Conservation (phyloP, 2,797 vertebrate genomes). For the Enteromius fasciolatus region DNA sequence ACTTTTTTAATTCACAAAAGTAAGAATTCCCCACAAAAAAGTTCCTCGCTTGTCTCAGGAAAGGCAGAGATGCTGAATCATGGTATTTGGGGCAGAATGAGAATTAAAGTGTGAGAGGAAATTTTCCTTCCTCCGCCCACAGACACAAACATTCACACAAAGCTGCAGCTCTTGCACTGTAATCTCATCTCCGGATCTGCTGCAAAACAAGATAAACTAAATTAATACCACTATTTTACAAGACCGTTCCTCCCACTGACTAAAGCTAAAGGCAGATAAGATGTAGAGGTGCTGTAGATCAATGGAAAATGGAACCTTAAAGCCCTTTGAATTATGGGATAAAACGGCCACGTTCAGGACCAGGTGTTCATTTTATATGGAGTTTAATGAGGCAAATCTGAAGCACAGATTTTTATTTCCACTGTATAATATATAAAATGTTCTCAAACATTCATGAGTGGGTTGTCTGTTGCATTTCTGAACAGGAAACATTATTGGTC, state of each 20-base stretch:
- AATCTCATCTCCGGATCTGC: conserved; percentile 52
- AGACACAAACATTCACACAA: conserved; percentile 26
- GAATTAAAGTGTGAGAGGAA: conserved; percentile 56
- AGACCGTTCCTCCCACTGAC: conserved; percentile 39
- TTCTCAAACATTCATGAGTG: background rate
- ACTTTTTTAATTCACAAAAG: background rate
- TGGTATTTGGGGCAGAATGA: conserved; percentile 59
- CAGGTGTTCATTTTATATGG: conserved; percentile 20
- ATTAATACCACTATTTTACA: conserved; percentile 47
- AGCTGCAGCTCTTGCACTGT: conserved; percentile 28
- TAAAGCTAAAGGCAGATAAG: conserved; percentile 24
- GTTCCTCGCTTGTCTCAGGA: conserved; percentile 5
- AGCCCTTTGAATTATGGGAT: conserved; percentile 28
- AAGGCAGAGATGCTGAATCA: conserved; percentile 24
- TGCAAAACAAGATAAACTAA: conserved; percentile 59
- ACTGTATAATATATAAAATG: conserved; percentile 1
- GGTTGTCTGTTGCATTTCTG: background rate
- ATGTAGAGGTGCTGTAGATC: conserved; percentile 12
- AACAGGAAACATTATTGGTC: background rate
- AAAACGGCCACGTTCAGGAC: conserved; percentile 9
- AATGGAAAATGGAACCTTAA: background rate
- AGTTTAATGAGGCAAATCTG: conserved; percentile 8
- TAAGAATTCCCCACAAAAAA: background rate
- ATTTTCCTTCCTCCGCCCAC: conserved; percentile 50
- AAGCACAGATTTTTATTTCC: background rate